phyloP scores from a whole-genome alignment of 2,888 invertebrate genomes.

The Chrysolina oricalcia region DNA sequence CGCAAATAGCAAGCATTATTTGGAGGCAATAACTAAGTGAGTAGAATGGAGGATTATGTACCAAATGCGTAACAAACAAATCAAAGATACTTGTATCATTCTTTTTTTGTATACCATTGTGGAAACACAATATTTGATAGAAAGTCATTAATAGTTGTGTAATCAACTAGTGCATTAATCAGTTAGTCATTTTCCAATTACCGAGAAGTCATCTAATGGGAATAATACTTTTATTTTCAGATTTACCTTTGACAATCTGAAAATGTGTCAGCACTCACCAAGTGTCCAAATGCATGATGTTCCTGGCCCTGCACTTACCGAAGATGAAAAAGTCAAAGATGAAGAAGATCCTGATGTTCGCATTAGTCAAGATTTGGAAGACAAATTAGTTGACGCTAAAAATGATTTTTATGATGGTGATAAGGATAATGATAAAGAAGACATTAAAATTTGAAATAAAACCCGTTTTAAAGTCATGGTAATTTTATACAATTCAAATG shows the following conservation, averaged over 20 bases:
- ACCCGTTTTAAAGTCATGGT: background rate
- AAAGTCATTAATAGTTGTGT: too few species aligned
- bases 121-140: too few species aligned
- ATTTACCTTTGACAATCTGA: constrained; percentile 93
- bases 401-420: constrained; percentile 95
- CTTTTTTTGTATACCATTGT: too few species aligned
- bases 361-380: constrained; percentile 84
- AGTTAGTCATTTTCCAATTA: too few species aligned
- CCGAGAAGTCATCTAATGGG: too few species aligned
- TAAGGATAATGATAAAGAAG: constrained; percentile 89
- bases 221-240: constrained; percentile 62
- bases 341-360: constrained; percentile 90
- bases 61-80: too few species aligned
- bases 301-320: constrained; percentile 86
- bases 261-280: constrained; percentile 94
- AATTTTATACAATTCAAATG: background rate
- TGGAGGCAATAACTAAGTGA: constrained; percentile 88
- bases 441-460: constrained; percentile 68
- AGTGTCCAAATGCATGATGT: constrained; percentile 98
- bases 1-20: constrained; percentile 95
- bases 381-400: constrained; percentile 86
- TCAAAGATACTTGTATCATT: too few species aligned
- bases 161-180: too few species aligned
- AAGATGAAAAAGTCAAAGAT: constrained; percentile 81
- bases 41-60: constrained; percentile 33